phyloP scores from a whole-genome alignment of 2,113 vertebrate genomes.

The Eidolon helvum region DNA sequence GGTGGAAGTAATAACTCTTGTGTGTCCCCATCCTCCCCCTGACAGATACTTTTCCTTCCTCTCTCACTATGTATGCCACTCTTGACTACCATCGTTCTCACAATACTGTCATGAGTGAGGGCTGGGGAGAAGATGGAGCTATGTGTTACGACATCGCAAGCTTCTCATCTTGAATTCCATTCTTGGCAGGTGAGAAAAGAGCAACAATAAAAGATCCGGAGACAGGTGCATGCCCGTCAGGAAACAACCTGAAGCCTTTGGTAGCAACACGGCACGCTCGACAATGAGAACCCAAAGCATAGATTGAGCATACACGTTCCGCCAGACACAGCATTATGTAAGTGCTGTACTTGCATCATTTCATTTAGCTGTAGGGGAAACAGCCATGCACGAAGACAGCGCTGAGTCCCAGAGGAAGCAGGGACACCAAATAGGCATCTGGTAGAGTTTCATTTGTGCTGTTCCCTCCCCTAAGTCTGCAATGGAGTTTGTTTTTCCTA shows the following conservation, averaged over 20 bases:
- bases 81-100: background rate
- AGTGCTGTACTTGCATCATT: too few relatives aligned
- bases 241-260: background rate
- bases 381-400: accelerated
- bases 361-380: background rate
- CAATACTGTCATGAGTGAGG: background rate
- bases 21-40: background rate
- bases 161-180: background rate
- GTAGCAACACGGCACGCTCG: background rate
- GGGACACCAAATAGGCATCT: background rate
- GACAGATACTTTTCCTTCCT: background rate
- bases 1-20: background rate
- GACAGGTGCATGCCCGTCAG: background rate
- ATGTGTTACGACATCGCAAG: background rate
- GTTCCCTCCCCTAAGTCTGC: background rate
- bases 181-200: background rate
- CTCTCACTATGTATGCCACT: background rate
- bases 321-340: accelerated
- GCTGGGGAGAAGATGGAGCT: background rate
- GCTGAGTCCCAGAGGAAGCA: background rate
- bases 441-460: background rate
- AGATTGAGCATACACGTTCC: accelerated
- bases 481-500: background rate
- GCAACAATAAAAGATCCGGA: background rate
- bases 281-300: background rate